Base-by-base conservation (phyloP, 2,113 vertebrate genomes). In the Elachura formosa region DNA sequence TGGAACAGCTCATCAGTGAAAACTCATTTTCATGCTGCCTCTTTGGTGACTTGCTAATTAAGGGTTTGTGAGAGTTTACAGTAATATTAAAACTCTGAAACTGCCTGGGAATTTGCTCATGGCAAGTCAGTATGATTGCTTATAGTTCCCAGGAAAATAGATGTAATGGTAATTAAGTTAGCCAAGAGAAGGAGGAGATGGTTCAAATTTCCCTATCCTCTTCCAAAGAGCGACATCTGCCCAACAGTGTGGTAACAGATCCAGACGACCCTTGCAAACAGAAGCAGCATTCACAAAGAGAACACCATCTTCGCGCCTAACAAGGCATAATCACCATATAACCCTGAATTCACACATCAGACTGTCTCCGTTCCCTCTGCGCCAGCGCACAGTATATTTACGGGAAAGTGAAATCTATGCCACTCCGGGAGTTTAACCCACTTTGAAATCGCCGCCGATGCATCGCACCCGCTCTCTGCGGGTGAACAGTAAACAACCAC, bases 1-100 rank as follows among this genome's bases (percentile, higher is more conserved):
- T 87, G 56, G 63, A 90, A 97, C 98, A 97, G 64, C 78, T 95
- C 93, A 80, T 81, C 82, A 61, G 87, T 59, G 83, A 87, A 94
- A 96, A 85, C 68, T 87, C 17, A 89, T 89, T 96, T 95, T 88
- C 43, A 78, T 43, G 73, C 55, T 64, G 68, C 83, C 75, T 89
- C 74, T 72, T 93, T 23, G 29, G 17, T 87, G 84, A 87, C 51
- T 69, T 41, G 61, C 34, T 88, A 97, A 94, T 96, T 95, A 96
- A 68, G 38, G n/a, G 58, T 13, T 86, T 84, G 45, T 51, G 43
- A 88, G 69, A 87, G n/a, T 38, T 84, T 74, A 94, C n/a, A 34
- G 40, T 45, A 84, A 64, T 64, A 84, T 80, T 84, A 84, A 86
- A 88, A 87, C 46, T 33, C 63, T 74, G 68, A 54, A 93, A 75